Percentiles rank a stretch among this genome's conserved stretches.
Evolutionary conservation across 2,113 vertebrate genomes (phyloP).

Genomic region (Corythornis madagascariensis): DNA sequence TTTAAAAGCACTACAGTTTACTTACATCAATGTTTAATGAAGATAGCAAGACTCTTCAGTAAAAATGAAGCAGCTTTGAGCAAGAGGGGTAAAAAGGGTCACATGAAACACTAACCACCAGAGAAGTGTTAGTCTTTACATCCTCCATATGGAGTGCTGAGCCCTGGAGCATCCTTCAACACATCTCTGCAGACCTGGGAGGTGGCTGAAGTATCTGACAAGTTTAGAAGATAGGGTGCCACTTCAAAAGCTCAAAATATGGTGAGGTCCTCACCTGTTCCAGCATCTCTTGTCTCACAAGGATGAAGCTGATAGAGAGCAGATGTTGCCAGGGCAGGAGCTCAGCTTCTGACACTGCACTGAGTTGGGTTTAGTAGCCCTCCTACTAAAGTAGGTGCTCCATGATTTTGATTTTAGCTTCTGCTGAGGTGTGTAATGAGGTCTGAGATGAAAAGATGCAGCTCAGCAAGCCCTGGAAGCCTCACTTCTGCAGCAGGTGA

Average conservation of each 20-base stretch:
- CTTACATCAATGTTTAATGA: background rate
- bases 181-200: background rate
- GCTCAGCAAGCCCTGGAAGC: background rate
- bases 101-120: background rate
- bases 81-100: background rate
- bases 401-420: background rate
- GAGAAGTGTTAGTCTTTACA: background rate
- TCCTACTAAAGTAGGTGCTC: background rate
- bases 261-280: background rate
- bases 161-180: background rate
- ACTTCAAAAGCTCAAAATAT: background rate
- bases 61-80: background rate
- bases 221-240: fast-evolving
- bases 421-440: background rate
- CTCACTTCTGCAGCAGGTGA: background rate
- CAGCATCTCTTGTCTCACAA: background rate
- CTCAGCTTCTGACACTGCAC: background rate
- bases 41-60: background rate
- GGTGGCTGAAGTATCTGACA: background rate
- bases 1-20: background rate
- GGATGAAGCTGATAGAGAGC: background rate
- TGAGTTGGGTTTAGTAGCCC: background rate
- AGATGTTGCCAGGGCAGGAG: background rate
- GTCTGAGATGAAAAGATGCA: background rate
- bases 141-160: background rate